Evolutionary conservation across 2,888 invertebrate species (phyloP).

Genomic region (Zele albiditarsus): DNA sequence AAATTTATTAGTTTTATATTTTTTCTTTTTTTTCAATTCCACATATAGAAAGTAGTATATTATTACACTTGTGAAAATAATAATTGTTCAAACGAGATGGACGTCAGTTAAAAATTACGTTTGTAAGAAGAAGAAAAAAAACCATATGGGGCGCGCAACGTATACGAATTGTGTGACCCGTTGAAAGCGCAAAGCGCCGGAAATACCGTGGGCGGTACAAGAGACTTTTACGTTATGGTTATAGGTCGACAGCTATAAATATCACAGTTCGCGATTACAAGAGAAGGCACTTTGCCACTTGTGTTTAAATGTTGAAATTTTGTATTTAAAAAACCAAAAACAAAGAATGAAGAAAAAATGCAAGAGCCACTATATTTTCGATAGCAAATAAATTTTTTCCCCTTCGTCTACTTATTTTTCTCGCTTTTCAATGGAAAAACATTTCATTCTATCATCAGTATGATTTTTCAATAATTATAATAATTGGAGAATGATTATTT

Average conservation of each 20-base stretch:
- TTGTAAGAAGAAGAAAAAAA: constrained; percentile 13
- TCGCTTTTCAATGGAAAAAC: too few species aligned
- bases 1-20: too few species aligned
- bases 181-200: constrained; percentile 51
- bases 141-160: background rate
- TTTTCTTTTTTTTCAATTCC: background rate
- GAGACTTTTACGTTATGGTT: constrained; percentile 47
- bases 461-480: too few species aligned
- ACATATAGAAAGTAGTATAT: background rate
- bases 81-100: constrained; percentile 17
- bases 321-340: background rate
- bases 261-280: constrained; percentile 49
- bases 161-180: constrained; percentile 39
- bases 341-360: background rate
- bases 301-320: constrained; percentile 36
- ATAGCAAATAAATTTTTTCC: background rate
- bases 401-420: too few species aligned
- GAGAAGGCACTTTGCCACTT: constrained; percentile 53
- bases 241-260: constrained; percentile 44
- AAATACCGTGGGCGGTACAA: constrained; percentile 45
- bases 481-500: background rate
- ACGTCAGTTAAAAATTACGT: background rate
- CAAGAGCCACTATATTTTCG: background rate
- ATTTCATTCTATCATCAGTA: too few species aligned
- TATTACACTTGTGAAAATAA: background rate